Base-by-base conservation (phyloP, 2,797 vertebrate species). In the Microchirus variegatus region DNA sequence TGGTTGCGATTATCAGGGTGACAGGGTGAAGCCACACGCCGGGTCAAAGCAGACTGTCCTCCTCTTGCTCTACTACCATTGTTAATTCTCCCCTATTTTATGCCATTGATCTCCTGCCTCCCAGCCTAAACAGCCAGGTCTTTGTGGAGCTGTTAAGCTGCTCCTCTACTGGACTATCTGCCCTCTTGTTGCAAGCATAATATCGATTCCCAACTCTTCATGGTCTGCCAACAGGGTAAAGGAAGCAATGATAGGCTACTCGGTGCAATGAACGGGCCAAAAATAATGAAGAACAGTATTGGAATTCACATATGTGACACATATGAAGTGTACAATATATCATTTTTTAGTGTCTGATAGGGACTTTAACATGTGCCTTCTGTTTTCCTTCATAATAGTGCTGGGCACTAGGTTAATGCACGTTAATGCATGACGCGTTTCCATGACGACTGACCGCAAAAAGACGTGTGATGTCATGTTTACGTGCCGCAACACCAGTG, bases 41-140 rank as follows among this genome's bases (percentile, higher is more conserved):
- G 67, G 75, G 83, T 88, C 86, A 87, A 73, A 82, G 62, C 68
- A 52, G 44, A 52, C 71, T 77, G 67, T 78, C 77, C 73, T 78
- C 75, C 75, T 50, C 63, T 75, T 73, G 64, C 80, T 75, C 75
- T 59, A 48, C 65, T 63, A 68, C 85, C 77, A 78, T 89, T 87
- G 81, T 78, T 85, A 87, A 90, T 87, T 83, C 81, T 73, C 79
- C 63, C 64, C 82, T 79, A 79, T 87, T 90, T 90, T 87, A 85
- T 76, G 70, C 77, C 86, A 90, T 89, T 84, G 89, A 90, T 91
- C 87, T 86, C 67, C 80, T 89, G 83, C 85, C 83, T 87, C 50
- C 51, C 18, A 61, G 80, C 67, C 73, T 68, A 80, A 80, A 83
- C 67, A 83, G 59, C 59, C 63, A 51, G 63, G 80, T 84, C 86